Evolutionary conservation across 2,113 vertebrate species (phyloP).

Genomic region (Pycnonotus jocosus): DNA sequence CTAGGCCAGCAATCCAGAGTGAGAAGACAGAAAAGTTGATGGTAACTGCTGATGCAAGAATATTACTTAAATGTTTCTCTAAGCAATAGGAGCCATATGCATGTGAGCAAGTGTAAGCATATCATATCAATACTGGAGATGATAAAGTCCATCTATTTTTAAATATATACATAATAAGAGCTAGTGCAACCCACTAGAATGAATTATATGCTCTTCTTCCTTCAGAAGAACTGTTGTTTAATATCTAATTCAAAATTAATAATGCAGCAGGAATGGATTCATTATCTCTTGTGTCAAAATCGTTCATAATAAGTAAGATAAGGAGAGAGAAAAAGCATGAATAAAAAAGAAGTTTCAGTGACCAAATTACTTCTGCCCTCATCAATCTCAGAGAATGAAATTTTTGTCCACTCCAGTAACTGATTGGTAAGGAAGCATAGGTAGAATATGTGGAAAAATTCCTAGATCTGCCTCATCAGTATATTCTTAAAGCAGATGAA

Average conservation of each 20-base stretch:
- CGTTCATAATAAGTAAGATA: background rate
- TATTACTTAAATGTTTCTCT: background rate
- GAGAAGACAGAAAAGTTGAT: background rate
- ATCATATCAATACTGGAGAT: background rate
- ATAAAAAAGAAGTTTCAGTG: background rate
- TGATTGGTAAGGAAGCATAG: background rate
- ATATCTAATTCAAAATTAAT: conserved; percentile 9
- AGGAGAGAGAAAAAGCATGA: background rate
- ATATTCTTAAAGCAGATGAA: background rate
- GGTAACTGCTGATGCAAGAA: background rate
- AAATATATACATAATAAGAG: background rate
- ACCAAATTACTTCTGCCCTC: background rate
- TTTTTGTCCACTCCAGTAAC: background rate
- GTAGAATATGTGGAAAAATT: background rate
- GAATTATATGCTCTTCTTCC: background rate
- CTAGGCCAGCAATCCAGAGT: background rate
- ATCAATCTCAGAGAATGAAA: background rate
- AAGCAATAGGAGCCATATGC: background rate
- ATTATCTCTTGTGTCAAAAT: conserved; percentile 15
- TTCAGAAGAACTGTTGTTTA: background rate
- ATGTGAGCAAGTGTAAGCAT: background rate
- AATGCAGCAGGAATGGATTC: background rate
- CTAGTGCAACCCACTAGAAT: background rate
- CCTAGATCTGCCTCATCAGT: background rate
- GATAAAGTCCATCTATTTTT: background rate